Conservation (phyloP, 2,797 vertebrate genomes). For the Florisuga fusca region DNA sequence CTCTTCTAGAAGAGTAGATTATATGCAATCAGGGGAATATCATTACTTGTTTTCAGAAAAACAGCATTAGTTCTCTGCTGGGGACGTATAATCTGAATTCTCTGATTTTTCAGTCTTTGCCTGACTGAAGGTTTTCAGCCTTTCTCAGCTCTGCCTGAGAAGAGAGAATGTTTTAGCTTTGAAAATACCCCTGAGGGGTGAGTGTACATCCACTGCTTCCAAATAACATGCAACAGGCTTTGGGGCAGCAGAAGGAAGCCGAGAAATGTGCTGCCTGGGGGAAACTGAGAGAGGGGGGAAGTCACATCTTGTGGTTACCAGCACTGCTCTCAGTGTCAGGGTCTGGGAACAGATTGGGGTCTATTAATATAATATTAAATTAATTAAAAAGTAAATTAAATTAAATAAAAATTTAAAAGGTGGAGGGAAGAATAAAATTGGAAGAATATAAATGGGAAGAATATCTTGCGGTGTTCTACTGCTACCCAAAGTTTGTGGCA, state of each 20-base stretch:
- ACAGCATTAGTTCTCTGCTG: background rate
- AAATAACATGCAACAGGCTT: conserved; percentile 22
- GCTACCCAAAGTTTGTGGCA: rapidly evolving
- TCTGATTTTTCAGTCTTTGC: background rate
- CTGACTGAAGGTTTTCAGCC: too few species aligned
- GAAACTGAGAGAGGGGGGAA: background rate
- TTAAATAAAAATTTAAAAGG: too few species aligned
- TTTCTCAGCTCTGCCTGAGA: background rate
- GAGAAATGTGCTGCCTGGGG: background rate
- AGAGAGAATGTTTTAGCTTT: background rate
- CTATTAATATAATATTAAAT: background rate
- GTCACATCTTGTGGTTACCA: background rate
- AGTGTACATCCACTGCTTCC: background rate
- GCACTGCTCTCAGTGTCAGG: background rate
- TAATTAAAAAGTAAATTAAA: too few species aligned
- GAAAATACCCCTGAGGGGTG: background rate
- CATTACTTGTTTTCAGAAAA: background rate
- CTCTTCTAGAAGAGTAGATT: background rate
- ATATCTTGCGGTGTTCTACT: background rate
- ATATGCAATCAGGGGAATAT: background rate
- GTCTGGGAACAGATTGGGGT: background rate
- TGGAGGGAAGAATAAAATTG: too few species aligned
- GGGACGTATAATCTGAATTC: background rate
- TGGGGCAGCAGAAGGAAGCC: background rate
- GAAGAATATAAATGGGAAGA: background rate